phyloP scores from a whole-genome alignment of 2,888 invertebrate species.

The Dromius quadrimaculatus region DNA sequence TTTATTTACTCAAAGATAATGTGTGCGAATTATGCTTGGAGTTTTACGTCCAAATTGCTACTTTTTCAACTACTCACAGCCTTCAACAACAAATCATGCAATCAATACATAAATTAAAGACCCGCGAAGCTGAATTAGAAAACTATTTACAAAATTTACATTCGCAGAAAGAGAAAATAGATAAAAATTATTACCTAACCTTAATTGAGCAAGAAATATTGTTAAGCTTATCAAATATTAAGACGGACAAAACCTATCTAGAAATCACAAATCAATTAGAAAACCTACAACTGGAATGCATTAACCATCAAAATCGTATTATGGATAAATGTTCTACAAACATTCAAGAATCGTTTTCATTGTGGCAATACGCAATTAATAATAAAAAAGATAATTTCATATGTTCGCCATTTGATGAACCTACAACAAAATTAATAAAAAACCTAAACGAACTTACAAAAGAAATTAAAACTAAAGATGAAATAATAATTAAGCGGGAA shows the following conservation, averaged over 20 bases:
- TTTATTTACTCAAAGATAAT: background rate
- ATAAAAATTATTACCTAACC: background rate
- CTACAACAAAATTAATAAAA: background rate
- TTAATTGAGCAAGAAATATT: background rate
- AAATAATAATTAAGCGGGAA: background rate
- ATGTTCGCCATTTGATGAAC: background rate
- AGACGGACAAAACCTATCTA: background rate
- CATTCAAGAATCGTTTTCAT: background rate
- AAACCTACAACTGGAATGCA: background rate
- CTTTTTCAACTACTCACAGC: background rate
- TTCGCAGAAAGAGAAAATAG: background rate
- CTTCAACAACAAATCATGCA: background rate
- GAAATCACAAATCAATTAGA: background rate
- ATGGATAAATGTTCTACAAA: background rate
- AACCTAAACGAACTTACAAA: background rate
- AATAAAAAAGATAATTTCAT: background rate
- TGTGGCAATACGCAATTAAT: background rate
- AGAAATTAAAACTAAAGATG: background rate
- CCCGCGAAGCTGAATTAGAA: background rate
- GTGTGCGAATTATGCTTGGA: background rate
- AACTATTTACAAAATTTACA: background rate
- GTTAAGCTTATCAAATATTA: background rate
- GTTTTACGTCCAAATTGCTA: background rate
- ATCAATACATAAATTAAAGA: slow-evolving; percentile 2
- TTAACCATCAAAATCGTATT: background rate